phyloP scores from a whole-genome alignment of 2,113 vertebrate species.

The Orycteropus afer region DNA sequence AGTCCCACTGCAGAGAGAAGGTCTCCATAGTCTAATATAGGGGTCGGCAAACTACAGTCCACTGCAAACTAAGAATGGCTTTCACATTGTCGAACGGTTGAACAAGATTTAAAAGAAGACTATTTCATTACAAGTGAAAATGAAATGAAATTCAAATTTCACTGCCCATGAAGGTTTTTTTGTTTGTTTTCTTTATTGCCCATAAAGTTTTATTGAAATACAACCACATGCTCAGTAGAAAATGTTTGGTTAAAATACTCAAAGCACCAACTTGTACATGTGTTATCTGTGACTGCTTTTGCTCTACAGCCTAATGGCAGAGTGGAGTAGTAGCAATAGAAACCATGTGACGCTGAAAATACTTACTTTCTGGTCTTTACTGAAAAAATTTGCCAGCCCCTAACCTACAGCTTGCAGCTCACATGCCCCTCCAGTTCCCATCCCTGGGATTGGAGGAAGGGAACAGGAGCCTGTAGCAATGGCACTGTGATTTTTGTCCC shows the following conservation, averaged over 20 bases:
- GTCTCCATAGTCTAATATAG: neutral
- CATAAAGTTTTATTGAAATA: neutral
- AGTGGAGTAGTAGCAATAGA: neutral
- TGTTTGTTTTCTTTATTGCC: neutral
- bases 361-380: neutral
- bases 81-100: neutral
- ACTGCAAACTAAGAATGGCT: neutral
- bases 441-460: neutral
- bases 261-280: rapidly evolving
- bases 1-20: neutral
- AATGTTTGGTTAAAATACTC: neutral
- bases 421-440: neutral
- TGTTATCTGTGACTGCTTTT: rapidly evolving
- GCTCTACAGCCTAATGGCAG: neutral
- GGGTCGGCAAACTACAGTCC: neutral
- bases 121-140: neutral
- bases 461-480: neutral
- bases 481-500: conserved; percentile 16
- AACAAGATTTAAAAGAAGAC: neutral
- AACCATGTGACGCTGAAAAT: neutral
- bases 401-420: neutral
- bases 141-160: neutral
- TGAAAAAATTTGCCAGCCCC: neutral
- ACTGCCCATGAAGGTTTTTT: neutral
- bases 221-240: neutral